A percentile compares a stretch with the other conserved stretches of the same genome.
Conservation (phyloP, 2,797 vertebrate species). For the Octomys mimax region DNA sequence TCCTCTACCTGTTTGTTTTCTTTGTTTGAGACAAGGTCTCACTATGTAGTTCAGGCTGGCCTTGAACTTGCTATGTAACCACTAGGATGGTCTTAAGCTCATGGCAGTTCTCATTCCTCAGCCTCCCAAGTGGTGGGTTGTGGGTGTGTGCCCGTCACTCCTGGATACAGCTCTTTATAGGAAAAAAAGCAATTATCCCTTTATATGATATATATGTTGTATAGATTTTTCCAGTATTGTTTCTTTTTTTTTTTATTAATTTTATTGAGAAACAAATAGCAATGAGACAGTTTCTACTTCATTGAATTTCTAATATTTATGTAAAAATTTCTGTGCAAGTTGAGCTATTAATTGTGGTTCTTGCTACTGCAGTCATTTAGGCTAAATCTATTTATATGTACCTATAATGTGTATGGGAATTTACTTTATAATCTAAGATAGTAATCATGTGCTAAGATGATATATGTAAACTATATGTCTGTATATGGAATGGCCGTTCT, state of each 20-base stretch:
- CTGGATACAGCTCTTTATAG: neutral
- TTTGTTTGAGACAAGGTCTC: neutral
- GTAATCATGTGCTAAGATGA: constrained; percentile 17
- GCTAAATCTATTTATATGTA: constrained; percentile 41
- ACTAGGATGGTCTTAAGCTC: neutral
- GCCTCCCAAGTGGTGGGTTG: neutral
- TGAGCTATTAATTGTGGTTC: neutral
- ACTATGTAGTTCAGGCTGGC: neutral
- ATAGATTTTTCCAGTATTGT: constrained; percentile 26
- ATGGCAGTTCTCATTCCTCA: neutral
- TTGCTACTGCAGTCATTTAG: constrained; percentile 1
- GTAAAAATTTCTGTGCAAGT: constrained; percentile 19
- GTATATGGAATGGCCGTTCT: constrained; percentile 18
- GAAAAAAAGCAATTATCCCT: neutral
- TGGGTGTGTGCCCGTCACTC: neutral
- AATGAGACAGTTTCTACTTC: constrained; percentile 16
- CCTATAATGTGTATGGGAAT: constrained; percentile 10
- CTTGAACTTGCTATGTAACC: neutral
- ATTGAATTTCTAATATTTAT: constrained; percentile 41
- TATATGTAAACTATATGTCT: neutral
- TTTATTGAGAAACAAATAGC: no score
- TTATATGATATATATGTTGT: neutral
- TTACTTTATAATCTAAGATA: neutral
- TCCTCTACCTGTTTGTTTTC: neutral
- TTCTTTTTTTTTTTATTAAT: no score